Evolutionary conservation across 2,113 vertebrate species (phyloP), one percentile per base, ranked within the genome.

Genomic region (Australoheros scitulus): DNA sequence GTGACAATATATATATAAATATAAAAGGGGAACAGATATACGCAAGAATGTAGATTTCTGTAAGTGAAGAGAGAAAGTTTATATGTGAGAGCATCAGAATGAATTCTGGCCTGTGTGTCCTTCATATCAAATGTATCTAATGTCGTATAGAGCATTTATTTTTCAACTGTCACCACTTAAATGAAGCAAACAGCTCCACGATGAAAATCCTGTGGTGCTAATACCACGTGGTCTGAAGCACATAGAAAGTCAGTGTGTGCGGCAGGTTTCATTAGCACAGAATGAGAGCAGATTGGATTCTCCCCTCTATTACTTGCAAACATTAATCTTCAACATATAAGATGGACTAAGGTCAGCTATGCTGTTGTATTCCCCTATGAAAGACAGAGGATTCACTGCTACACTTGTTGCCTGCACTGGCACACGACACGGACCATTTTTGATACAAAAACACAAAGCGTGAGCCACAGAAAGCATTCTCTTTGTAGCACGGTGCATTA

Each of bases 401-500:
- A 75, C 36, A 24, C 59, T 87, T 41, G 55, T 61, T 2, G 50
- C 79, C 65, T 34, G 78, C 20, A 32, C 57, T 77, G 63, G 76
- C 87, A 74, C 80, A 24, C 36, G 36, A 10, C 65, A 68, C 11
- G 52, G 57, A 79, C 57, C 77, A 85, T 79, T 86, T 74, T 78
- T n/a, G 11, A 72, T n/a, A 20, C 47, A 72, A 72, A 72, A 83
- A 79, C 82, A 83, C 61, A 70, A 87, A 87, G 78, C 58, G 70
- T 36, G 52, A 92, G 61, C 61, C 52, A 24, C 75, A 55, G 24
- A 84, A 64, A 64, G 2, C n/a, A 7, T 65, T 77, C 83, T 80
- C 81, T 79, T 79, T 83, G 88, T 68, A 57, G 77, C 57, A 74
- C 4, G 72, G 77, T 65, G 77, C 86, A 92, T 89, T 92, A 87